These are phyloP conservation scores for Ethmia dodecea DNA, from an alignment of 2,888 invertebrate genomes.

Conservation along the genomic window DNA sequence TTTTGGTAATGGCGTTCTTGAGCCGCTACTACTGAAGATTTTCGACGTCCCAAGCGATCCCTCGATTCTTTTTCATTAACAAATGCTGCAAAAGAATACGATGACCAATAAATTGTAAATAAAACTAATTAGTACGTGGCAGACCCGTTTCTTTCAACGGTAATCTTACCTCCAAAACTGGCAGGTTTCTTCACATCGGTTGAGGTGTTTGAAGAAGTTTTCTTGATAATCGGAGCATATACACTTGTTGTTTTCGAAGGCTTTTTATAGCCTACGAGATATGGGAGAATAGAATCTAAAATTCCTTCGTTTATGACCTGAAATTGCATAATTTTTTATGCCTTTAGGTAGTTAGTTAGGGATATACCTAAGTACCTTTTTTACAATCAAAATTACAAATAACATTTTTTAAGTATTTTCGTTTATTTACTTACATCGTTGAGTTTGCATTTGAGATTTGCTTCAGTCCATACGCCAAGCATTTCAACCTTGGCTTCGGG, in stretches of 20 bases:
- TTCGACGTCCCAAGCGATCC: slow-evolving; percentile 66
- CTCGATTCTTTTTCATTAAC: slow-evolving; percentile 63
- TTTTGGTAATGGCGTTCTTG: slow-evolving; percentile 59
- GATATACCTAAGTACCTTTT: too few relatives aligned
- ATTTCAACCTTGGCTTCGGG: slow-evolving; percentile 61
- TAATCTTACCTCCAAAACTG: slow-evolving; percentile 62
- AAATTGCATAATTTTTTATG: too few relatives aligned
- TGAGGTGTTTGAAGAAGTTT: slow-evolving; percentile 40
- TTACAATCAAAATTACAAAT: neutral
- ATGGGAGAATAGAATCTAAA: slow-evolving; percentile 88
- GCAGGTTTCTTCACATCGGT: slow-evolving; percentile 68
- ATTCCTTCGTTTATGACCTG: slow-evolving; percentile 89
- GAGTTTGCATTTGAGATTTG: slow-evolving; percentile 68
- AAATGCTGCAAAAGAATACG: slow-evolving; percentile 44
- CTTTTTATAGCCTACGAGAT: slow-evolving; percentile 78
- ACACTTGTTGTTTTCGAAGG: slow-evolving; percentile 72
- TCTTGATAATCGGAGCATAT: slow-evolving; percentile 77
- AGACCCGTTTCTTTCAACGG: neutral
- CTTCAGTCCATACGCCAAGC: slow-evolving; percentile 70
- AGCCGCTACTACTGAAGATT: slow-evolving; percentile 56
- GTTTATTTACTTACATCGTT: slow-evolving; percentile 63
- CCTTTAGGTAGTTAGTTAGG: too few relatives aligned
- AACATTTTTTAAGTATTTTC: neutral
- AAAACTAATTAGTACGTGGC: neutral
- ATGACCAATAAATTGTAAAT: neutral